phyloP scores from a whole-genome alignment of 2,888 invertebrate species.

The Athrips mouffetella region DNA sequence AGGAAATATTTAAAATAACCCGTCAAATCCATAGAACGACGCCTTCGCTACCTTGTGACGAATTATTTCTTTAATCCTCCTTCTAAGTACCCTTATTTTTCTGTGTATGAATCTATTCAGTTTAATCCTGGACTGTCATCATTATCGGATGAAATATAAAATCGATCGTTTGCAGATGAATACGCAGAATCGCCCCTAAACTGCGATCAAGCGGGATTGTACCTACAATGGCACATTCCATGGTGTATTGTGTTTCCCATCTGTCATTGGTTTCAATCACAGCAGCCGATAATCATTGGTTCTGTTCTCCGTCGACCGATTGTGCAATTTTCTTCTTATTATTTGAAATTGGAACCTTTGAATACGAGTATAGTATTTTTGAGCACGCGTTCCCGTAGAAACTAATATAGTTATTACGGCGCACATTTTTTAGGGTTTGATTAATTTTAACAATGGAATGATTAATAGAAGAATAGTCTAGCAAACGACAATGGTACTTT shows the following conservation, averaged over 20 bases:
- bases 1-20: too few relatives aligned
- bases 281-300: conserved; percentile 57
- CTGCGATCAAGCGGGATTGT: conserved; percentile 54
- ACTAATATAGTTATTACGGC: conserved; percentile 56
- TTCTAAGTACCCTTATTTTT: conserved; percentile 23
- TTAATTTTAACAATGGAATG: neutral
- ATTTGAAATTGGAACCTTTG: conserved; percentile 49
- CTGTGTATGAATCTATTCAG: conserved; percentile 31
- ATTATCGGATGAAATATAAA: conserved; percentile 47
- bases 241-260: conserved; percentile 59
- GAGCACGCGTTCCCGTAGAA: conserved; percentile 44
- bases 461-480: neutral
- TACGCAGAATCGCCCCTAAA: conserved; percentile 65
- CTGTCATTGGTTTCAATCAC: conserved; percentile 67
- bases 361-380: conserved; percentile 46
- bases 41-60: too few relatives aligned
- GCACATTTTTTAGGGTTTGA: conserved; percentile 6
- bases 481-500: conserved; percentile 2
- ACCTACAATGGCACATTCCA: conserved; percentile 52
- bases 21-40: too few relatives aligned
- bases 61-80: neutral
- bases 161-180: conserved; percentile 46
- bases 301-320: conserved; percentile 44
- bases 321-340: conserved; percentile 54
- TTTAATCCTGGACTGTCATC: conserved; percentile 42